Evolutionary conservation across 2,888 invertebrate genomes (phyloP).

Genomic region (Acanthosepion lycidas): DNA sequence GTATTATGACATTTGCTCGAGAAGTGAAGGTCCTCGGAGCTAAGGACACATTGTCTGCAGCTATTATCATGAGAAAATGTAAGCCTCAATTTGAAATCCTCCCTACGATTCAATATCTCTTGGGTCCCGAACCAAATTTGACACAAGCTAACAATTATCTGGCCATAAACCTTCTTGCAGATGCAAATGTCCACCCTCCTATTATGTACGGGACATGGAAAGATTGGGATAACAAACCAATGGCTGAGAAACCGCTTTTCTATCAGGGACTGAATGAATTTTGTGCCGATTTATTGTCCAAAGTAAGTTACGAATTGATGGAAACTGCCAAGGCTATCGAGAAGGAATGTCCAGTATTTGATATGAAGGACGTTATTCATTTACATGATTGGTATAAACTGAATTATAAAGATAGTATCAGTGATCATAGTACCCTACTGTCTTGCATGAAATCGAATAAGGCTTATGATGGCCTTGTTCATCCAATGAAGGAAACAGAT

Average conservation of each 20-base stretch:
- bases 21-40: slow-evolving; percentile 61
- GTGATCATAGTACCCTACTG: slow-evolving; percentile 56
- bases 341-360: slow-evolving; percentile 53
- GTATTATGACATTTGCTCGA: slow-evolving; percentile 61
- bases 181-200: slow-evolving; percentile 65
- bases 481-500: slow-evolving; percentile 60
- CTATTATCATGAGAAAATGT: slow-evolving; percentile 56
- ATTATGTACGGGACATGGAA: slow-evolving; percentile 65
- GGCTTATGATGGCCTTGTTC: slow-evolving; percentile 61
- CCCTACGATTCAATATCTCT: slow-evolving; percentile 56
- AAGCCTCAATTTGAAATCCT: slow-evolving; percentile 51
- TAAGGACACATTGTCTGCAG: slow-evolving; percentile 59
- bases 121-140: slow-evolving; percentile 59
- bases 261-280: slow-evolving; percentile 65
- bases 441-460: slow-evolving; percentile 60
- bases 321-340: slow-evolving; percentile 60
- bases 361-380: slow-evolving; percentile 61
- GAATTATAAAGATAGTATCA: slow-evolving; percentile 58
- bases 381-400: slow-evolving; percentile 62
- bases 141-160: slow-evolving; percentile 59
- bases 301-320: slow-evolving; percentile 62
- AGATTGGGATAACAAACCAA: slow-evolving; percentile 61
- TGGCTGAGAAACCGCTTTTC: slow-evolving; percentile 61
- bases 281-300: slow-evolving; percentile 58
- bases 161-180: slow-evolving; percentile 63